Evolutionary conservation across 2,888 invertebrate genomes (phyloP), one percentile per base, ranked within the genome.

Genomic region (Andricus curvator): DNA sequence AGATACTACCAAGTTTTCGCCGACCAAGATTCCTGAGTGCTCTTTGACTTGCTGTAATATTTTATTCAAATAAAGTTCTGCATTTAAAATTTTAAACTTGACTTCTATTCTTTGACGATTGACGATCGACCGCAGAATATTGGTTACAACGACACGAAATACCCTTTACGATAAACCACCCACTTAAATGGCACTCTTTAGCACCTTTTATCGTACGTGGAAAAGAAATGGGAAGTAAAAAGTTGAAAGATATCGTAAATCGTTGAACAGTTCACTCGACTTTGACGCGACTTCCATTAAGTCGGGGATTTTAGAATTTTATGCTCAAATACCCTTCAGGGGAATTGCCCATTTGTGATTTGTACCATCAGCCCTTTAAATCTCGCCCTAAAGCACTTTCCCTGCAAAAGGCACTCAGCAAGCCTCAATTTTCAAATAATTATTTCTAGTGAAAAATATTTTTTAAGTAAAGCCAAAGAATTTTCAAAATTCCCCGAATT

Each of bases 121-220:
- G 80, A 79, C 65, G 60, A 66, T 67, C 78, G 81, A 79, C 68
- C 66, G 41, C 25, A 33, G 81, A 80, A 81, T 83, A 83, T 82
- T 79, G 81, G 83, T 83, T 79, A 82, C 62, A 44, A 56, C 77
- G 79, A 84, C 79, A 84, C 81, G 83, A 81, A 83, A 83, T 76
- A 66, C 70, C 68, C 78, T 81, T 83, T 67, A 78, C 80, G 76
- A 78, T 78, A 79, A 80, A 78, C 77, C 78, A 77, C 62, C 79
- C 74, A 83, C 83, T 83, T 82, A 81, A 82, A 80, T 79, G 80
- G 78, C 78, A 37, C 79, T 78, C 77, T 83, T 80, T 79, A 79
- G 81, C 62, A 78, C 78, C 78, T 83, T 81, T 83, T 83, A 78
- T 48, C 68, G 67, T 29, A 66, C 25, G n/a, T 25, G 65, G 41